These are phyloP conservation scores for Drosophila lacteicornis DNA, from an alignment of 1,140 invertebrate species.

Conservation along the genomic window DNA sequence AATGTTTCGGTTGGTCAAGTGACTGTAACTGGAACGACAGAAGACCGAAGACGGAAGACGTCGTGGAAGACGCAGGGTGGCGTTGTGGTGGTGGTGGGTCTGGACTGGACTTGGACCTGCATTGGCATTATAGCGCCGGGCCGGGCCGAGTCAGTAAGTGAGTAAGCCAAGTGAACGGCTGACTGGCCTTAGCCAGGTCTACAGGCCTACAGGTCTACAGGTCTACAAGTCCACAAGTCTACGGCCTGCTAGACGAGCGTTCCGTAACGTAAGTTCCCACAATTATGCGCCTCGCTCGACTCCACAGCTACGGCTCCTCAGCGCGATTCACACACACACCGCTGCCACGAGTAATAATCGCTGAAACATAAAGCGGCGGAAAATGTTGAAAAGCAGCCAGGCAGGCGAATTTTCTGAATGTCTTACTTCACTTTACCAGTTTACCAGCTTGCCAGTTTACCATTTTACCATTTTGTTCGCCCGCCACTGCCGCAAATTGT, in stretches of 20 bases:
- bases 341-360: constrained; percentile 66
- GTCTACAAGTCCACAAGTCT: constrained; percentile 53
- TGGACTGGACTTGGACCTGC: constrained; percentile 54
- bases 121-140: constrained; percentile 79
- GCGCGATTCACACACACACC: constrained; percentile 39
- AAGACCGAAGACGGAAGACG: constrained; percentile 35
- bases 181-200: constrained; percentile 63
- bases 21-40: constrained; percentile 83
- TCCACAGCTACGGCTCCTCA: constrained; percentile 49
- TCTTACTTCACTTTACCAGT: constrained; percentile 68
- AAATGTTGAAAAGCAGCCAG: constrained; percentile 77
- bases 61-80: constrained; percentile 45
- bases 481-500: constrained; percentile 59
- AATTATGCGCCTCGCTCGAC: constrained; percentile 79
- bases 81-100: constrained; percentile 34
- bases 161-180: constrained; percentile 75
- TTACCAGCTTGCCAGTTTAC: constrained; percentile 26
- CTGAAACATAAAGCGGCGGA: constrained; percentile 78
- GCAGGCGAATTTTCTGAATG: constrained; percentile 59
- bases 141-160: constrained; percentile 39
- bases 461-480: constrained; percentile 49
- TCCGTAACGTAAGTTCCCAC: constrained; percentile 81
- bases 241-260: constrained; percentile 68
- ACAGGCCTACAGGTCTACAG: constrained; percentile 34
- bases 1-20: constrained; percentile 84